phyloP scores from a whole-genome alignment of 2,797 vertebrate species.

The Amblyopsis hoosieri region DNA sequence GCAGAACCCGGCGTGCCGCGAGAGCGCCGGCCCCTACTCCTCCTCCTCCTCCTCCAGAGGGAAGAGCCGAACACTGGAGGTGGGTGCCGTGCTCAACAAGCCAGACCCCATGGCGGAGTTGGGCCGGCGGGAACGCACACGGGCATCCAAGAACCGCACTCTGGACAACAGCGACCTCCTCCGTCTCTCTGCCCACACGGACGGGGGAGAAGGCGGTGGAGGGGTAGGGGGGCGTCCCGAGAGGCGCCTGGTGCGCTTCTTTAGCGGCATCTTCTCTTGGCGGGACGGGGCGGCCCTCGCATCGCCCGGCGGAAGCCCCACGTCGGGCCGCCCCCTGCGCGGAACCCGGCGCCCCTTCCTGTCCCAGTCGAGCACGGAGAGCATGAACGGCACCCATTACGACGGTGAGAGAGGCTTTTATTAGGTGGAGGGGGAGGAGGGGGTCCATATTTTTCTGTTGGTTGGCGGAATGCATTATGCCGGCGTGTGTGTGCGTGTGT shows the following conservation, averaged over 20 bases:
- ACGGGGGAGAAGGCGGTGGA: slow-evolving; percentile 50
- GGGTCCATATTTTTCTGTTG: background rate
- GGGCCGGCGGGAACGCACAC: slow-evolving; percentile 81
- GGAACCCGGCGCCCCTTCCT: slow-evolving; percentile 57
- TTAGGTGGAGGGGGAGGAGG: too few relatives aligned
- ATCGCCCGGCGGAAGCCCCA: slow-evolving; percentile 70
- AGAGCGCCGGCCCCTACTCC: background rate
- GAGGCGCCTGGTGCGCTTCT: slow-evolving; percentile 85
- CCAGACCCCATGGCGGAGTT: slow-evolving; percentile 73
- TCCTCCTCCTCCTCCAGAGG: slow-evolving; percentile 36
- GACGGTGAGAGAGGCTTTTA: slow-evolving; percentile 42
- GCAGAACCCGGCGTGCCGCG: slow-evolving; percentile 34
- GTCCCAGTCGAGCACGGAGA: slow-evolving; percentile 86
- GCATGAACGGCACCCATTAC: slow-evolving; percentile 76
- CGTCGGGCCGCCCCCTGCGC: slow-evolving; percentile 61
- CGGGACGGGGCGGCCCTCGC: slow-evolving; percentile 46
- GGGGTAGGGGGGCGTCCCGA: slow-evolving; percentile 60
- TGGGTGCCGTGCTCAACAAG: slow-evolving; percentile 82
- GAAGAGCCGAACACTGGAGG: slow-evolving; percentile 83
- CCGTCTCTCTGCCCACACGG: slow-evolving; percentile 73
- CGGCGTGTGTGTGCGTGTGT: too few relatives aligned
- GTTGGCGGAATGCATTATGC: background rate
- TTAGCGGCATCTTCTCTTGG: slow-evolving; percentile 88
- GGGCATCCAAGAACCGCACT: slow-evolving; percentile 86
- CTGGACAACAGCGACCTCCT: slow-evolving; percentile 92